Evolutionary conservation across 2,888 invertebrate genomes (phyloP), one percentile per base, ranked within the genome.

Genomic region (Lamellibrachia columna): DNA sequence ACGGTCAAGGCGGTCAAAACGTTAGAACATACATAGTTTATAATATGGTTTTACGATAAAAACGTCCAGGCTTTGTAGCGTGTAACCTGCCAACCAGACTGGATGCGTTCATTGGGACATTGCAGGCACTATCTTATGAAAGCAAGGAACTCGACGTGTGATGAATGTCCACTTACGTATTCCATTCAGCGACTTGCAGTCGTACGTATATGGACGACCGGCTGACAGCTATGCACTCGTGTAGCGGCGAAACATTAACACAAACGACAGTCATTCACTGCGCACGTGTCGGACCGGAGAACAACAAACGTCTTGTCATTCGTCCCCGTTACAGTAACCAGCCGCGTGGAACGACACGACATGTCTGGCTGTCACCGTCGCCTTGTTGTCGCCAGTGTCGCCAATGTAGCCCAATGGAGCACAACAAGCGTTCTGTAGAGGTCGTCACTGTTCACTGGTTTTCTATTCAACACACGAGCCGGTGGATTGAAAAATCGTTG

Each of bases 151-250:
- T 75, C 75, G 22, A 75, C 75, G 75, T 22, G 15, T 75, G 75
- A 75, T 75, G 75, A 75, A 75, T 75, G 75, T 75, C 75, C 75
- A 75, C 75, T 75, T 75, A 6, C n/a, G 75, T 75, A 75, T 75
- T 75, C 75, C 75, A 75, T 75, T 75, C 75, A 75, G 15, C 75
- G 75, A 6, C 75, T 75, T 75, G 75, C 75, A 2, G 15, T 75
- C 75, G 75, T 75, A 22, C 58, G 75, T 75, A 75, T n/a, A 75
- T 75, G 22, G 75, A 75, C 22, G 11, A 15, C 60, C 75, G 75
- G 6, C 15, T 75, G 75, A 75, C 75, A 75, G 22, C 75, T 3
- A 75, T 22, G 22, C 75, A 11, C 75, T 75, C 75, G 15, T 11
- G 75, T 22, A 75, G 75, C 75, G 75, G n/a, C 75, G n/a, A 75